phyloP scores from a whole-genome alignment of 2,888 invertebrate genomes.

The Polydrusus pterygomalis region DNA sequence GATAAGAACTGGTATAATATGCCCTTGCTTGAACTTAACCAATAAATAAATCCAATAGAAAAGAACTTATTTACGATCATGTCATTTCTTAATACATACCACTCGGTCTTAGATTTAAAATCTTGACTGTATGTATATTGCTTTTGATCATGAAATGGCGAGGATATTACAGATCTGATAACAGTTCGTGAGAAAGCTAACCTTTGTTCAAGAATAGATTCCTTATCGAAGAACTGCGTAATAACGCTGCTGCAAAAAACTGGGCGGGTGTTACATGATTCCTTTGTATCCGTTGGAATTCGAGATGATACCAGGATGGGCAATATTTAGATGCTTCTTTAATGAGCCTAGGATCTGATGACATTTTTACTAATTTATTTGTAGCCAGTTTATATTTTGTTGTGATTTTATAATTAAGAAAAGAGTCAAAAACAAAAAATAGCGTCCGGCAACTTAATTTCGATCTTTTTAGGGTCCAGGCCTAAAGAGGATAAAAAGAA shows the following conservation, averaged over 20 bases:
- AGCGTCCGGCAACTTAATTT: too few species aligned
- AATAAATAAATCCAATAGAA: background rate
- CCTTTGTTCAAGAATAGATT: conserved; percentile 48
- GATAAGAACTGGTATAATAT: background rate
- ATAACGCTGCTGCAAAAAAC: conserved; percentile 35
- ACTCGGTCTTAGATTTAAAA: conserved; percentile 35
- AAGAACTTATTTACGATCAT: conserved; percentile 37
- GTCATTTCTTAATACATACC: conserved; percentile 45
- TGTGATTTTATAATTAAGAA: too few species aligned
- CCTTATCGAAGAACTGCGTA: conserved; percentile 40
- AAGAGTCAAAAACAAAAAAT: too few species aligned
- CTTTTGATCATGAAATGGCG: conserved; percentile 50
- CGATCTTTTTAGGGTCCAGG: too few species aligned
- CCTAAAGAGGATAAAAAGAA: too few species aligned
- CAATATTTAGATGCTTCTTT: too few species aligned
- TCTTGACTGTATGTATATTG: conserved; percentile 50
- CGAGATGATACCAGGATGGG: background rate
- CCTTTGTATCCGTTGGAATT: conserved; percentile 10
- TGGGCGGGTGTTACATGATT: conserved; percentile 29
- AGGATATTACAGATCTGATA: conserved; percentile 47
- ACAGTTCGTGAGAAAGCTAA: conserved; percentile 46
- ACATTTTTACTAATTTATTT: too few species aligned
- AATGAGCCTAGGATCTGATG: too few species aligned
- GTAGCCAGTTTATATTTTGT: too few species aligned
- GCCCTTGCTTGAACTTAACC: background rate